Conservation (phyloP, 2,888 invertebrate genomes). For the Xestia rhomboidea region DNA sequence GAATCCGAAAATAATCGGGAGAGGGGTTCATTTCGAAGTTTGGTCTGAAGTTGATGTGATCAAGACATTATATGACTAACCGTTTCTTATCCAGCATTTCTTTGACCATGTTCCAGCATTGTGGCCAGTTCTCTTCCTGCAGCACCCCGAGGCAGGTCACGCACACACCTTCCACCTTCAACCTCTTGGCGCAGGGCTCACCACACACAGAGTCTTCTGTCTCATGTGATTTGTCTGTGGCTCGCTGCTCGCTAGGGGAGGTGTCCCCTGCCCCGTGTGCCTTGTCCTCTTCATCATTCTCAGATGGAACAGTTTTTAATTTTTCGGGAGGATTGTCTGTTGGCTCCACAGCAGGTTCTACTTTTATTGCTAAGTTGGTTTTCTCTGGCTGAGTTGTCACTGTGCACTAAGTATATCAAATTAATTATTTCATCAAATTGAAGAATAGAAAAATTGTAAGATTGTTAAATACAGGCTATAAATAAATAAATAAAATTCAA, state of each 20-base stretch:
- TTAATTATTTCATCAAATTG: background rate
- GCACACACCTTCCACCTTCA: slow-evolving; percentile 90
- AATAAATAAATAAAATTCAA: background rate
- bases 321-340: background rate
- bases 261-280: background rate
- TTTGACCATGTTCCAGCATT: slow-evolving; percentile 88
- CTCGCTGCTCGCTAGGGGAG: background rate
- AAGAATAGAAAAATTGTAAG: background rate
- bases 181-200: slow-evolving; percentile 79
- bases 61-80: slow-evolving; percentile 66
- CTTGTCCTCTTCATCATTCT: background rate
- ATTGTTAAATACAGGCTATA: background rate
- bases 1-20: background rate
- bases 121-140: slow-evolving; percentile 90
- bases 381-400: background rate
- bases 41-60: too few species aligned
- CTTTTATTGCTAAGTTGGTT: background rate
- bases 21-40: background rate
- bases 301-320: background rate
- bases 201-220: background rate
- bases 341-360: background rate
- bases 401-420: slow-evolving; percentile 16
- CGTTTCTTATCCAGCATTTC: slow-evolving; percentile 88
- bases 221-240: background rate
- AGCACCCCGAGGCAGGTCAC: slow-evolving; percentile 94